These are phyloP conservation scores for Phyllostomus discolor DNA, from an alignment of 2,113 vertebrate species.

Conservation along the genomic window DNA sequence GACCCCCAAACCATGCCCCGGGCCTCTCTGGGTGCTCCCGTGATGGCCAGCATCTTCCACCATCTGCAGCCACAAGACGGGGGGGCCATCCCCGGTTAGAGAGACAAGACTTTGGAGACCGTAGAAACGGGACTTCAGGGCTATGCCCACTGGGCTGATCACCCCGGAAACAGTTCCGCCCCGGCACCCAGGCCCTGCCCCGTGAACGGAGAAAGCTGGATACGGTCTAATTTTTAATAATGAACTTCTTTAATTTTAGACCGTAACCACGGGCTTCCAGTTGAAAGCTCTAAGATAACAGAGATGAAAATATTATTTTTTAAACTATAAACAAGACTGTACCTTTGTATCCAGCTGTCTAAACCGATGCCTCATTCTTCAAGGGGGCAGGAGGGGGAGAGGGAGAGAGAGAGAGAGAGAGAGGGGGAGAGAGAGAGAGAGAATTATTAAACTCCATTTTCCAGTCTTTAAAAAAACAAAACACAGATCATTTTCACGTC, in stretches of 20 bases:
- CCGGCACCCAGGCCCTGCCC: too few species aligned
- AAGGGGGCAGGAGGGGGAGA: slow-evolving; percentile 21
- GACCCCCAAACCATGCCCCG: background rate
- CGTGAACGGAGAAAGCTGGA: background rate
- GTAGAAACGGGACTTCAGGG: background rate
- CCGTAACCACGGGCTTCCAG: background rate
- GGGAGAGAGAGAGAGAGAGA: background rate
- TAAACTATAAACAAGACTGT: background rate
- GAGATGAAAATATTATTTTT: background rate
- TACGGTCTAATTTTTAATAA: background rate
- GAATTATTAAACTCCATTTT: background rate
- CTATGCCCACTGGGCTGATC: accelerated
- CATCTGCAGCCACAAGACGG: background rate
- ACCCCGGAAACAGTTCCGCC: background rate
- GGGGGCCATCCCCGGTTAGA: background rate
- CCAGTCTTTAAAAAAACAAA: background rate
- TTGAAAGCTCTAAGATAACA: background rate
- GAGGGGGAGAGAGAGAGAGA: background rate
- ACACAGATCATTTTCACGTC: background rate
- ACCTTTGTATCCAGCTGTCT: slow-evolving; percentile 84
- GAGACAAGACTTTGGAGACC: background rate
- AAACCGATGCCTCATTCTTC: slow-evolving; percentile 80
- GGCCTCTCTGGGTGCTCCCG: background rate
- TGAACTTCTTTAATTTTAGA: background rate
- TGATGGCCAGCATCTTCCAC: background rate